Conservation (phyloP, 2,113 vertebrate genomes). For the Trochalopteron elliotii region DNA sequence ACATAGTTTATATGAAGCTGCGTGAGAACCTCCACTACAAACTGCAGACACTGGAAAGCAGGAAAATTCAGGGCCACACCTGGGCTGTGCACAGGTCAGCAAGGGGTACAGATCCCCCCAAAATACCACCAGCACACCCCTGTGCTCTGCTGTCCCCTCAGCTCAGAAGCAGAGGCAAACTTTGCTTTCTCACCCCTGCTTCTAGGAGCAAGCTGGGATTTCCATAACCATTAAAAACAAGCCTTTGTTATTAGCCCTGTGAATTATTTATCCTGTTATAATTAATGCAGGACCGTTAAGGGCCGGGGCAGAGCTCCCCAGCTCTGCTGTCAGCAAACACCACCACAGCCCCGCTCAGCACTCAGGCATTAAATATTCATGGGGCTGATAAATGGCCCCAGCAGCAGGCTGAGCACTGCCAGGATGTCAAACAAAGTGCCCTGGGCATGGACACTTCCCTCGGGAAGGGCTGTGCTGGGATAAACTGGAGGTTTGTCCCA, state of each 20-base stretch:
- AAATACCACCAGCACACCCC: background rate
- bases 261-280: slow-evolving; percentile 38
- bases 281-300: background rate
- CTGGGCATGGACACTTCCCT: background rate
- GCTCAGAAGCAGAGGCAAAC: background rate
- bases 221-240: background rate
- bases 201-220: background rate
- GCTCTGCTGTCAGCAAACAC: background rate
- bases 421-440: background rate
- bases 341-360: background rate
- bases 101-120: background rate
- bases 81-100: background rate
- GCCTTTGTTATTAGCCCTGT: slow-evolving; percentile 21
- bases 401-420: rapidly evolving
- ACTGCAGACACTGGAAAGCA: too few relatives aligned
- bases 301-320: background rate
- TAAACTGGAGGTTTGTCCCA: background rate
- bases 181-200: background rate
- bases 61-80: too few relatives aligned
- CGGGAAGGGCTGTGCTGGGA: background rate
- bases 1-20: too few relatives aligned
- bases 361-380: slow-evolving; percentile 11
- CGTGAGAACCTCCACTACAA: too few relatives aligned
- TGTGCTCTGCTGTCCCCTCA: background rate
- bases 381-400: background rate